Evolutionary conservation across 1,140 invertebrate genomes (phyloP), one percentile per base, ranked within the genome.

Genomic region (Drosophila ironensis): DNA sequence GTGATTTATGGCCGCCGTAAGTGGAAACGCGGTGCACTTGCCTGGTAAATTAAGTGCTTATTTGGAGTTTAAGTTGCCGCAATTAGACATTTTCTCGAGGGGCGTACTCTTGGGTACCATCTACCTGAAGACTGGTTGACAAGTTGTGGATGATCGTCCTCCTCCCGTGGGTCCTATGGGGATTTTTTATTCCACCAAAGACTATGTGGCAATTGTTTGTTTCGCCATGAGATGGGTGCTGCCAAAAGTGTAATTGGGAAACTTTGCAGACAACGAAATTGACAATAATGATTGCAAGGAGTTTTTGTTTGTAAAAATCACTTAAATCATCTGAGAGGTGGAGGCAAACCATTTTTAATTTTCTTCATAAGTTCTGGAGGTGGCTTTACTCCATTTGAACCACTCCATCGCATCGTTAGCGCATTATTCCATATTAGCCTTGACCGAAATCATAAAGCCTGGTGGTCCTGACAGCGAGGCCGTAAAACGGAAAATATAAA

Each of bases 41-140:
- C 48, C 78, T 84, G 78, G 73, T 86, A 86, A 84, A 84, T 84
- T 84, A 84, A 84, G 78, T 84, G 80, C 78, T 84, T 78, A 84
- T 84, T 84, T 84, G 42, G 70, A 84, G 78, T 78, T 84, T 84
- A 82, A 82, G 78, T 86, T 82, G 80, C 44, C 47, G 74, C 78
- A 82, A 82, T 82, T 82, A 82, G 74, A 82, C 78, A 73, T 70
- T 44, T 57, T 61, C 75, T 74, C 37, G 75, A 80, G 60, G 47
- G 72, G 42, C 50, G n/a, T 47, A 41, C 56, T 48, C 68, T 76
- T 82, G 60, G 41, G n/a, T 12, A 33, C 41, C 41, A 35, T 33
- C 27, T 54, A 63, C 48, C 56, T 63, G 61, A 19, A 50, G 53
- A 69, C 30, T 61, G 48, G 54, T 35, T 48, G 40, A 25, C 50